Conservation (phyloP, 1,140 invertebrate genomes). For the Antheraea pernyi region DNA sequence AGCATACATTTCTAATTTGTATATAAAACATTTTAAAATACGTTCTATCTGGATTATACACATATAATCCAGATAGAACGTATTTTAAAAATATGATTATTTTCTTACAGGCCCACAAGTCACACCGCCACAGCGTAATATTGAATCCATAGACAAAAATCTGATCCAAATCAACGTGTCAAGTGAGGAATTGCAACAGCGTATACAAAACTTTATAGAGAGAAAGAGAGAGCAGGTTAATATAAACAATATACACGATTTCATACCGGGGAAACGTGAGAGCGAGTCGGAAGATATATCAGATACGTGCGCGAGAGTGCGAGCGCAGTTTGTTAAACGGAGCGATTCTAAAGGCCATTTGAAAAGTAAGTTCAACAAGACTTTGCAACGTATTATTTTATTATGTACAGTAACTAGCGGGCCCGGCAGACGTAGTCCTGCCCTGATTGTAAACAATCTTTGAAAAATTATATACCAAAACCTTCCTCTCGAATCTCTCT, state of each 20-base stretch:
- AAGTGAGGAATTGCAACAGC: conserved; percentile 79
- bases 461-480: too few relatives aligned
- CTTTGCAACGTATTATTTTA: background rate
- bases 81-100: background rate
- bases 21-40: too few relatives aligned
- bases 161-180: conserved; percentile 82
- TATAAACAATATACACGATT: conserved; percentile 83
- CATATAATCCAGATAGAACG: too few relatives aligned
- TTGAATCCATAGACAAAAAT: conserved; percentile 50
- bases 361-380: conserved; percentile 78
- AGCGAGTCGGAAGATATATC: conserved; percentile 54
- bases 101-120: conserved; percentile 18
- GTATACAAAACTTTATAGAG: conserved; percentile 83
- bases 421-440: too few relatives aligned
- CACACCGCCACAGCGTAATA: conserved; percentile 14
- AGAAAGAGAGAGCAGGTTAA: conserved; percentile 84
- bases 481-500: too few relatives aligned
- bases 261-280: conserved; percentile 46
- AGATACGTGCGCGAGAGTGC: conserved; percentile 83
- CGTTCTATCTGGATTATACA: too few relatives aligned
- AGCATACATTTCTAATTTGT: too few relatives aligned
- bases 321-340: conserved; percentile 82
- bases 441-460: too few relatives aligned
- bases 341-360: conserved; percentile 85
- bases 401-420: too few relatives aligned